phyloP scores from a whole-genome alignment of 2,797 vertebrate genomes.

The Cynopterus sphinx region DNA sequence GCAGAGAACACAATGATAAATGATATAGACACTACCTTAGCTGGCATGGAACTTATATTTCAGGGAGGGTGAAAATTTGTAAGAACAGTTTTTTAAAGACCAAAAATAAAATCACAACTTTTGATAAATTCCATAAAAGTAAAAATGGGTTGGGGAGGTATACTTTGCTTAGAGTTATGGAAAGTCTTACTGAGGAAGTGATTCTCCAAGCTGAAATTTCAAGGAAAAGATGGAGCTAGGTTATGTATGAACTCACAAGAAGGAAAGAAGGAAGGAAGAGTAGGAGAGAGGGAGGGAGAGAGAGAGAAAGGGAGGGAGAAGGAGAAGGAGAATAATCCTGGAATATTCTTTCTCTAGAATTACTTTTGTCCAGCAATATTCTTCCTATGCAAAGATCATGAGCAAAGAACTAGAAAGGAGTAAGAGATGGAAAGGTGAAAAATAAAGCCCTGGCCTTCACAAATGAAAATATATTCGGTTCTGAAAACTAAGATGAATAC shows the following conservation, averaged over 20 bases:
- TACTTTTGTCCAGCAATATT: neutral
- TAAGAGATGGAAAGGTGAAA: neutral
- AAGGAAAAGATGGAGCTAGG: neutral
- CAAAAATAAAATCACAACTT: neutral
- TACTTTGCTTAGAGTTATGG: neutral
- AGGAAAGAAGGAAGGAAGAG: rapidly evolving
- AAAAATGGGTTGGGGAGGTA: neutral
- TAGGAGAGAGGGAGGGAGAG: neutral
- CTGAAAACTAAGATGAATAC: neutral
- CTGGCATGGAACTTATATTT: neutral
- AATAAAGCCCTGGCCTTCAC: neutral
- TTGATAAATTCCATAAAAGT: neutral
- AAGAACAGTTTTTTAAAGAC: neutral
- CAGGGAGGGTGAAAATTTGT: neutral
- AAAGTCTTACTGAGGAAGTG: neutral
- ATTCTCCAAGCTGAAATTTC: neutral
- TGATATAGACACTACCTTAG: neutral
- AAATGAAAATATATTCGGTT: neutral
- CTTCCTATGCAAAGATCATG: neutral
- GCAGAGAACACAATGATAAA: neutral
- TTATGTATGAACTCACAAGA: neutral
- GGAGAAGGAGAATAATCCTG: neutral
- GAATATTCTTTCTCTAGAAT: neutral
- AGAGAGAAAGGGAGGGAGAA: rapidly evolving
- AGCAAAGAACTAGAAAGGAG: neutral